Evolutionary conservation across 2,113 vertebrate genomes (phyloP).

Genomic region (Galemys pyrenaicus): DNA sequence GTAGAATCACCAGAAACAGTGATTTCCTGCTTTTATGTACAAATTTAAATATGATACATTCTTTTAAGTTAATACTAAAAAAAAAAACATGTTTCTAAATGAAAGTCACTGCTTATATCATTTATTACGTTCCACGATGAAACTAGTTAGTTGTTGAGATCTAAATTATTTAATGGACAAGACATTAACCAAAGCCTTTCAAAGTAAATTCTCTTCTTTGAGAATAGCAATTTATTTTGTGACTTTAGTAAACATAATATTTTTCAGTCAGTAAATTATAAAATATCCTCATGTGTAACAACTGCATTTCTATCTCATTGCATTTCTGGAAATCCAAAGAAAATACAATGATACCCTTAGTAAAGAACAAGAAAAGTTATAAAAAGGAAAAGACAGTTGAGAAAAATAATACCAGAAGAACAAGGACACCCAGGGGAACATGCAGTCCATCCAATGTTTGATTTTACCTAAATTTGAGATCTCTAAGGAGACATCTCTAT

Average conservation of each 20-base stretch:
- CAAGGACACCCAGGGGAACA: constrained; percentile 78
- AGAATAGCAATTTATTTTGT: constrained; percentile 43
- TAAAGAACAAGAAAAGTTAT: constrained; percentile 66
- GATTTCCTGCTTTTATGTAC: constrained; percentile 29
- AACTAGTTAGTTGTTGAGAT: constrained; percentile 26
- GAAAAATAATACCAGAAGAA: constrained; percentile 73
- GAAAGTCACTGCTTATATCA: constrained; percentile 27
- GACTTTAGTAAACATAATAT: constrained; percentile 31
- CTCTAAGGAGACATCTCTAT: constrained; percentile 82
- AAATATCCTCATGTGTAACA: constrained; percentile 29
- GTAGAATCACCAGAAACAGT: neutral
- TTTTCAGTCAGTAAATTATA: neutral
- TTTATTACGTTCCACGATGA: constrained; percentile 36
- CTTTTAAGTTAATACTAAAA: constrained; percentile 45
- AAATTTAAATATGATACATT: constrained; percentile 36
- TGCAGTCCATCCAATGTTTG: constrained; percentile 73
- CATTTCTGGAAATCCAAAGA: constrained; percentile 71
- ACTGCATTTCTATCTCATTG: constrained; percentile 11
- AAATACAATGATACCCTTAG: constrained; percentile 71
- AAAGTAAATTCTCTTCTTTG: neutral
- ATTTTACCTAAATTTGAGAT: constrained; percentile 73
- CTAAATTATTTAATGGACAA: constrained; percentile 27
- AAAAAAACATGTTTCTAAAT: constrained; percentile 45
- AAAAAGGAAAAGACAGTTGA: constrained; percentile 75
- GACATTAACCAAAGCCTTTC: constrained; percentile 26